phyloP scores from a whole-genome alignment of 2,113 vertebrate genomes.

The Calypte anna region DNA sequence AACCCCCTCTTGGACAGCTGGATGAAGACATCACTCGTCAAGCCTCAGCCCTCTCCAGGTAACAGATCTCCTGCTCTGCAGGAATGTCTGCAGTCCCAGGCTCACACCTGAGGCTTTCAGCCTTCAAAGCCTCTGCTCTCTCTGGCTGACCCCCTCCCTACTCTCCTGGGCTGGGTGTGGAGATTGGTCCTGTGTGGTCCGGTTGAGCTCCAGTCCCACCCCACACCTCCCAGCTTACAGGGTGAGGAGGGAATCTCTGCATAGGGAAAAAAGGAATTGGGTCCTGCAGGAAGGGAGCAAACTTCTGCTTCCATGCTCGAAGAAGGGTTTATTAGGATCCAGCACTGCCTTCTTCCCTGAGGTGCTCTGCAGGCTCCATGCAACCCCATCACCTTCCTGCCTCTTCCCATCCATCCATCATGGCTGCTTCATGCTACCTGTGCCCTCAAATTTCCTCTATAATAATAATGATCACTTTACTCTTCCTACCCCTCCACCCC shows the following conservation, averaged over 20 bases:
- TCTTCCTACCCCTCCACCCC: too few species aligned
- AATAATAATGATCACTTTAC: background rate
- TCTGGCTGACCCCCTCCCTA: background rate
- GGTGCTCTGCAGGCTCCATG: background rate
- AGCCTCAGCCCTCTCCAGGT: constrained; percentile 53
- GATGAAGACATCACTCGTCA: constrained; percentile 77
- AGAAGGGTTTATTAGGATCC: background rate
- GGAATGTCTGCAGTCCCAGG: constrained; percentile 71
- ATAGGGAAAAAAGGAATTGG: background rate
- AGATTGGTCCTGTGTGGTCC: background rate
- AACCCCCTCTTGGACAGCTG: constrained; percentile 63
- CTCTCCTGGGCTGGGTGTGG: background rate
- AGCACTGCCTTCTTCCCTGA: background rate
- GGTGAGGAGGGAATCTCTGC: fast-evolving
- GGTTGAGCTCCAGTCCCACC: background rate
- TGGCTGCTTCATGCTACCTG: background rate
- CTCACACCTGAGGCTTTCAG: constrained; percentile 76
- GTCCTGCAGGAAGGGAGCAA: background rate
- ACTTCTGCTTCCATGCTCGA: background rate
- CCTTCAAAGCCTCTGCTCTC: background rate
- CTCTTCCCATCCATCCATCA: background rate
- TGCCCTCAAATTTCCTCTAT: background rate
- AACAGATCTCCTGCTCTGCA: constrained; percentile 65
- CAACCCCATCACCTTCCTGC: background rate
- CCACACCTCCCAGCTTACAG: background rate